Evolutionary conservation across 2,797 vertebrate genomes (phyloP), one percentile per base, ranked within the genome.

Genomic region (Numenius phaeopus): DNA sequence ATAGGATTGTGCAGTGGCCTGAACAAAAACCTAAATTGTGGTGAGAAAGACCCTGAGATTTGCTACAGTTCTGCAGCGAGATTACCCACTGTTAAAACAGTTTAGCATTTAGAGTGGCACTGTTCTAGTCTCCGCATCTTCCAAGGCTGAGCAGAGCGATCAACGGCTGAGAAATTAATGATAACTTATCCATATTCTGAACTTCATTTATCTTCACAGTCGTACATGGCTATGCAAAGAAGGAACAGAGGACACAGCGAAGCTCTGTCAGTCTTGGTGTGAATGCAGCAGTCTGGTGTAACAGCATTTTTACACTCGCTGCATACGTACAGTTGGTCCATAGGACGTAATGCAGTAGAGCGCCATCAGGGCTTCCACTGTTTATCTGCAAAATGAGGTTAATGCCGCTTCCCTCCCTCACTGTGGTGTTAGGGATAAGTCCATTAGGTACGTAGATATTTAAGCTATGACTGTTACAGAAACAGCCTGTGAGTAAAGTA

Each of bases 301-400:
- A 37, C 39, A 58, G 37, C 42, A 4, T 86, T 88, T 80, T 81
- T 42, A 32, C n/a, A 3, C 50, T 82, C 4, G 0, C 32, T 76
- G 61, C n/a, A 8, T 61, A 15, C 0, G 2, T 20, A 26, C 29
- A 23, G 3, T 76, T 50, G 42, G 55, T 70, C 81, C 67, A n/a
- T 20, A 47, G 50, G 34, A 24, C 59, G 59, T 44, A 44, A 32
- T 1, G 1, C 70, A 40, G 47, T 21, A 18, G 39, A 78, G 79
- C 30, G 32, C 89, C 81, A 67, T 52, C 71, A 71, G 57, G 29
- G 52, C 83, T 95, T 70, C 73, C 62, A 79, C 52, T 91, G 83
- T 91, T 94, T 92, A 94, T 95, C 95, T 92, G 87, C 84, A 87
- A 81, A 96, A 97, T 21, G 89, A 97, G 97, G 97, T 97, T 97